Evolutionary conservation across 35 echinoderm and acorn worm genomes (phyloP).

Genomic region (Heliocidaris tuberculata): DNA sequence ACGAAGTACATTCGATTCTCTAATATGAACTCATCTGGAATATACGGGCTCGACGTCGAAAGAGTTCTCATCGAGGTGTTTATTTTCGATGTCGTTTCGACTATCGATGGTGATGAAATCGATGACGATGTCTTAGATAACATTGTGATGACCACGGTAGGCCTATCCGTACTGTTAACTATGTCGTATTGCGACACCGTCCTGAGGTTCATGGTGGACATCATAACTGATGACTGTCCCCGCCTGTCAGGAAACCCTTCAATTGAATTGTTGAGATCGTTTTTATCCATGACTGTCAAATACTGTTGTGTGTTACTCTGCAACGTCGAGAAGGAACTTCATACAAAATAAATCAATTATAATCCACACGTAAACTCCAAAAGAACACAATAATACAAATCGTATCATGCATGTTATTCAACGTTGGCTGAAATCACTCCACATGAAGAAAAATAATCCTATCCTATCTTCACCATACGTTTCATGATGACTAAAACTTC

Average conservation of each 20-base stretch:
- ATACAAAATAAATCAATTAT: too few relatives aligned
- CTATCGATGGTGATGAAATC: neutral
- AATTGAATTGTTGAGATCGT: neutral
- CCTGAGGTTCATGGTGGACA: neutral
- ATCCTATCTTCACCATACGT: neutral
- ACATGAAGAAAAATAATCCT: too few relatives aligned
- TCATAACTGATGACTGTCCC: neutral
- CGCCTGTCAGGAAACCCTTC: neutral
- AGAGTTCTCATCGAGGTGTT: neutral
- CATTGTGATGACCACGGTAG: neutral
- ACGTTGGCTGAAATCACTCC: too few relatives aligned
- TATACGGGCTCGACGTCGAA: conserved; percentile 26
- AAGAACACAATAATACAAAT: too few relatives aligned
- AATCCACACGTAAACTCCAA: too few relatives aligned
- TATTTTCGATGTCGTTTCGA: neutral
- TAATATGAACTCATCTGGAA: conserved; percentile 43
- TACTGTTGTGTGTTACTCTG: neutral
- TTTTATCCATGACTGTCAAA: neutral
- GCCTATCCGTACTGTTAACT: neutral
- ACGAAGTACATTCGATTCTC: neutral
- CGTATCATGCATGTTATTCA: too few relatives aligned
- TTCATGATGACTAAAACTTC: neutral
- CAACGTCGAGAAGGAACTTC: too few relatives aligned
- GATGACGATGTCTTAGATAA: neutral
- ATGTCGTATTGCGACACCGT: neutral